Evolutionary conservation across 1,140 invertebrate genomes (phyloP).

Genomic region (Leptinotarsa defecta): DNA sequence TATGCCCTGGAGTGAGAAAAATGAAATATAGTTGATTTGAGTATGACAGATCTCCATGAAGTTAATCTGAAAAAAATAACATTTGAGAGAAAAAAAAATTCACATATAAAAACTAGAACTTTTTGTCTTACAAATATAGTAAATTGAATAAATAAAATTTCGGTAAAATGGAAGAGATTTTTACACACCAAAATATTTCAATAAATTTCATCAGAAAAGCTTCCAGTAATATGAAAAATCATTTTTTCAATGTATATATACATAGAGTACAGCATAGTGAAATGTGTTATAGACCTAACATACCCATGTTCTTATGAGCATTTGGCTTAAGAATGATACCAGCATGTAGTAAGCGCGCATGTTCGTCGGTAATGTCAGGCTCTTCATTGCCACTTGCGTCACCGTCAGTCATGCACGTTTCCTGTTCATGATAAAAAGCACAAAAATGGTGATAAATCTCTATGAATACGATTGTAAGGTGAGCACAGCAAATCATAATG

Average conservation of each 20-base stretch:
- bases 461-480: slow-evolving; percentile 15
- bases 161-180: no score
- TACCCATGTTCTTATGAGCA: slow-evolving; percentile 52
- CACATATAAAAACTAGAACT: no score
- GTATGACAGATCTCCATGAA: no score
- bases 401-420: slow-evolving; percentile 65
- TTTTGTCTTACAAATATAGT: no score
- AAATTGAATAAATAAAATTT: no score
- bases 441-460: slow-evolving; percentile 34
- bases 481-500: slow-evolving; percentile 25
- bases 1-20: no score
- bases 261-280: background rate
- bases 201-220: background rate
- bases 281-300: slow-evolving; percentile 33
- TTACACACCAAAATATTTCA: no score
- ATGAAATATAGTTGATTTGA: no score
- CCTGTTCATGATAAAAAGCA: slow-evolving; percentile 53
- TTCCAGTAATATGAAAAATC: background rate
- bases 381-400: slow-evolving; percentile 68
- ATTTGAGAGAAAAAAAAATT: no score
- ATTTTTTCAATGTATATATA: background rate
- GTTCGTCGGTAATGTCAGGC: slow-evolving; percentile 81
- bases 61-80: no score
- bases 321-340: slow-evolving; percentile 44
- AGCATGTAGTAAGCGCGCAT: slow-evolving; percentile 76